phyloP scores from a whole-genome alignment of 2,888 invertebrate species.

The Drosophila koepferae region DNA sequence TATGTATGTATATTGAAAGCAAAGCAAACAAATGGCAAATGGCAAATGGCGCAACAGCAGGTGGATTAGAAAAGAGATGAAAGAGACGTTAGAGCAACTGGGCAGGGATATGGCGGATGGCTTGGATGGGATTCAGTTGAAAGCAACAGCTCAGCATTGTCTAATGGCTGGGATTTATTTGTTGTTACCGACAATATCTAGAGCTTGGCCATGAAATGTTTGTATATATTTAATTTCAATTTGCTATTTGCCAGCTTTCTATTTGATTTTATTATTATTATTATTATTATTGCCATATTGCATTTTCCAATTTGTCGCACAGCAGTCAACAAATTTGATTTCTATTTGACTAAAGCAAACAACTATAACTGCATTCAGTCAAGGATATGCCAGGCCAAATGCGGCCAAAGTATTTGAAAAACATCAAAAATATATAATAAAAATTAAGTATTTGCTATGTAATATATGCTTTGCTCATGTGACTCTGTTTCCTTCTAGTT shows the following conservation, averaged over 20 bases:
- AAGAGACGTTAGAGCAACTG: background rate
- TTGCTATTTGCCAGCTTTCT: background rate
- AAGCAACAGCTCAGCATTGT: conserved; percentile 11
- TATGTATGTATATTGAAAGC: conserved; percentile 9
- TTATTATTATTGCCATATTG: background rate
- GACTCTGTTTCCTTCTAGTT: conserved; percentile 12
- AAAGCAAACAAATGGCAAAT: conserved; percentile 22
- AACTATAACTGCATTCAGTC: background rate
- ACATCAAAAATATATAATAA: too few species aligned
- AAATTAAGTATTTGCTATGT: background rate
- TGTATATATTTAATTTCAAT: background rate
- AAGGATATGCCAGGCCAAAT: too few species aligned
- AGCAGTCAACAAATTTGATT: background rate
- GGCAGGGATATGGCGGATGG: too few species aligned
- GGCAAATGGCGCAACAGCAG: conserved; percentile 41
- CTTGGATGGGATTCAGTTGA: background rate
- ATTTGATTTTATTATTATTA: background rate
- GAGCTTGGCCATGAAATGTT: background rate
- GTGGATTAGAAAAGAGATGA: background rate
- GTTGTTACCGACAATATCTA: background rate
- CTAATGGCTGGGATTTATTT: conserved; percentile 11
- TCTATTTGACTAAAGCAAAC: background rate
- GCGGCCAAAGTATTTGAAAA: too few species aligned
- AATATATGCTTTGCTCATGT: background rate
- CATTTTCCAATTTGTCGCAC: conserved; percentile 4